Percentiles rank a stretch among this genome's conserved stretches.
These are phyloP conservation scores for Odontothrips loti DNA, from an alignment of 2,888 invertebrate species.

Conservation along the genomic window DNA sequence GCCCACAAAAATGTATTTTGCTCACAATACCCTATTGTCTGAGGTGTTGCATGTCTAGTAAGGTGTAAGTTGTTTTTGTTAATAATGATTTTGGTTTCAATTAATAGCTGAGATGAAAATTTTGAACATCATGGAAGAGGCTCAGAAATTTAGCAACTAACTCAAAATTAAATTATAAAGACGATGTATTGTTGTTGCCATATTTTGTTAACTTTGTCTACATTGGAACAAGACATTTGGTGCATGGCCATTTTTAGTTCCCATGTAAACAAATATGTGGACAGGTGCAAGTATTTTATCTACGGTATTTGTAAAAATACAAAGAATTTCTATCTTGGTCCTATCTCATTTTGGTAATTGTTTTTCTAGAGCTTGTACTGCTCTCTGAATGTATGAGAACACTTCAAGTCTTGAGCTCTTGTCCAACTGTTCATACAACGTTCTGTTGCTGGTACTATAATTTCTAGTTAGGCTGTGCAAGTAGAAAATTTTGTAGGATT, in stretches of 20 bases:
- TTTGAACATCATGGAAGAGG: not conserved
- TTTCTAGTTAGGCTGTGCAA: not conserved
- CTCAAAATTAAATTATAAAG: not conserved
- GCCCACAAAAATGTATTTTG: not conserved
- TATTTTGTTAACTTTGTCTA: not conserved
- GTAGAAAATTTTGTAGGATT: not conserved
- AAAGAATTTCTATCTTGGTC: not conserved
- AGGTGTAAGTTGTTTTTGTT: not conserved
- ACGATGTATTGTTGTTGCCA: not conserved
- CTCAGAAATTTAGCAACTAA: too few relatives aligned
- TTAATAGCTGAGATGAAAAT: not conserved
- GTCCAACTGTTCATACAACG: not conserved
- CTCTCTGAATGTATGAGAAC: not conserved
- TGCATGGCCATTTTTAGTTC: not conserved
- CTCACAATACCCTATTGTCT: not conserved
- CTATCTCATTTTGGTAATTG: not conserved
- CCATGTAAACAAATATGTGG: not conserved
- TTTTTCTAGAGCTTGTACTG: not conserved
- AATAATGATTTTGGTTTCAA: not conserved
- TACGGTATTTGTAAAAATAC: not conserved
- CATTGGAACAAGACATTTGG: not conserved
- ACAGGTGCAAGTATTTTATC: not conserved
- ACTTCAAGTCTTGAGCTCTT: not conserved
- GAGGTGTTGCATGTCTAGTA: not conserved
- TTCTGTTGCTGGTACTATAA: not conserved